Conservation (phyloP, 2,113 vertebrate species). For the Clarias macrocephalus region DNA sequence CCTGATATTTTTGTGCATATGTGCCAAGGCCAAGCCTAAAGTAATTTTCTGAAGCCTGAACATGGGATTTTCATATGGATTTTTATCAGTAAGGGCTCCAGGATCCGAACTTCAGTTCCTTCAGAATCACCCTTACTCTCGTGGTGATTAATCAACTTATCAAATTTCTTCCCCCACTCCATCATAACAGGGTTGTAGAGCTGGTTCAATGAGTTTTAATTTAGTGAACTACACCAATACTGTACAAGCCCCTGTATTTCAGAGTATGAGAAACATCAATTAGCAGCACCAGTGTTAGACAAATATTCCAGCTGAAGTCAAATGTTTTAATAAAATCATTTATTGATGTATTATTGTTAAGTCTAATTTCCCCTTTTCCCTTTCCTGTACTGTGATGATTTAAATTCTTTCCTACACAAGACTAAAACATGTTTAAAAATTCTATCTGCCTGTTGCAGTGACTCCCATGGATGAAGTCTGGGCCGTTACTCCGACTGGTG, state of each 20-base stretch:
- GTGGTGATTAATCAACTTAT: neutral
- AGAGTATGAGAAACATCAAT: neutral
- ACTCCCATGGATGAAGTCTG: conserved; percentile 89
- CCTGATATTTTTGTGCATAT: neutral
- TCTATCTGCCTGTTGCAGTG: conserved; percentile 61
- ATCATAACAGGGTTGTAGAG: neutral
- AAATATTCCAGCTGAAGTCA: neutral
- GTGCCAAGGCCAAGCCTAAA: neutral
- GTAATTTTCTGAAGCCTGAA: neutral
- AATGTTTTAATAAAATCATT: neutral
- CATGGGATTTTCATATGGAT: neutral
- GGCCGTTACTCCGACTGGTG: conserved; percentile 81
- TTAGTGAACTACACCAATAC: neutral
- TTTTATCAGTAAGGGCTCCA: neutral
- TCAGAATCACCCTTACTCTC: neutral
- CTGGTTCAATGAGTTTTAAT: neutral
- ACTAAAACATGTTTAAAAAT: neutral
- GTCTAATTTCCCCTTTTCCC: neutral
- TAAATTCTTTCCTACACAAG: neutral
- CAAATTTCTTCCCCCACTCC: too few relatives aligned
- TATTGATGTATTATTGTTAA: neutral
- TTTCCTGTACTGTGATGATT: neutral
- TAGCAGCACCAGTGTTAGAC: neutral
- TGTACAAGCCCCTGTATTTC: neutral
- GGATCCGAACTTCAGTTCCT: neutral